Percentiles rank a stretch among this genome's conserved stretches.
Conservation (phyloP, 35 echinoderm and acorn worm genomes). For the Hemicentrotus pulcherrimus region DNA sequence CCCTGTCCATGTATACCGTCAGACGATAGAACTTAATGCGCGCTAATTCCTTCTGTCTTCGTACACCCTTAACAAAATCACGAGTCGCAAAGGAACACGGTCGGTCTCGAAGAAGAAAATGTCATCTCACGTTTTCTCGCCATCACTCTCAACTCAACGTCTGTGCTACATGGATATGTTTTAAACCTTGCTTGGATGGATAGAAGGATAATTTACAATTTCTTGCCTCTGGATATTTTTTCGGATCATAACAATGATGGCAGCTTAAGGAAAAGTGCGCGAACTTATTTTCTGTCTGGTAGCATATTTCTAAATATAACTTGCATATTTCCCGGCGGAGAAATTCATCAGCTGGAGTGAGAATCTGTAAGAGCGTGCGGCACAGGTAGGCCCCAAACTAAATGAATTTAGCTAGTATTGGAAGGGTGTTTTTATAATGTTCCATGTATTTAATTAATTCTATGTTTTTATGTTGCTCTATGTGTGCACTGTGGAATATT, state of each 20-base stretch:
- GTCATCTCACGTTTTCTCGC: not conserved
- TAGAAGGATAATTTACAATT: not conserved
- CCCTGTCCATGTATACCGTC: not conserved
- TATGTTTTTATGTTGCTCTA: no score
- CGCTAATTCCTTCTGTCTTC: not conserved
- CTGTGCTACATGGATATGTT: not conserved
- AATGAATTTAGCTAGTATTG: no score
- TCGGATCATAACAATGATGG: not conserved
- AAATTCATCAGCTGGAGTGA: not conserved
- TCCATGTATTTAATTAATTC: no score
- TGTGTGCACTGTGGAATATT: no score
- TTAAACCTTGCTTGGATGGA: not conserved
- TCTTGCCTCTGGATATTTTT: constrained; percentile 1
- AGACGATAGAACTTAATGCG: not conserved
- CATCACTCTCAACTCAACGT: not conserved
- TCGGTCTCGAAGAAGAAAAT: not conserved
- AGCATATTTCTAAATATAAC: not conserved
- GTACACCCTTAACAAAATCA: not conserved
- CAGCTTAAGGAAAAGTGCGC: not conserved
- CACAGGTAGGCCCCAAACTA: not conserved
- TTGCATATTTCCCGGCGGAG: not conserved
- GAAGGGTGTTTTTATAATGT: no score
- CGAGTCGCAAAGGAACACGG: not conserved
- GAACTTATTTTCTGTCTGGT: not conserved
- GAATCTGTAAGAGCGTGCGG: not conserved